Conservation (phyloP, 2,888 invertebrate species). For the Diachrysia chrysitis region DNA sequence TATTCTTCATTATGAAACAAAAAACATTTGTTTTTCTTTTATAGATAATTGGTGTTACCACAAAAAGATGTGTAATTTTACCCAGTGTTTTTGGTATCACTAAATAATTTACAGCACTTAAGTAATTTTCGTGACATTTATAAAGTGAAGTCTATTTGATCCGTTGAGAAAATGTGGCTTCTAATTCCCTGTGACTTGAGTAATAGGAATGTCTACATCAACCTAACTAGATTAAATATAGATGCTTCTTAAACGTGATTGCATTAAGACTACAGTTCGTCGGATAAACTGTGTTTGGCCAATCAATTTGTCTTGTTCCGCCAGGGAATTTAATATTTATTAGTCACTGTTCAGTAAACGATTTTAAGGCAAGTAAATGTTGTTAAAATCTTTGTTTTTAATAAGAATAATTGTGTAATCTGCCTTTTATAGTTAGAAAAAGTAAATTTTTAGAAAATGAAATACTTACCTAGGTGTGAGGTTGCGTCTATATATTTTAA, state of each 20-base stretch:
- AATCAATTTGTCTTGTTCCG: constrained; percentile 33
- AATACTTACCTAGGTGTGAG: neutral
- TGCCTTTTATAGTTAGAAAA: neutral
- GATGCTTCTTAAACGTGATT: constrained; percentile 10
- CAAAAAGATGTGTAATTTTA: neutral
- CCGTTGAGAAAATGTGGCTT: neutral
- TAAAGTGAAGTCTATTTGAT: neutral
- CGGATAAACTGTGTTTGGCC: constrained; percentile 30
- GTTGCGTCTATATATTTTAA: neutral
- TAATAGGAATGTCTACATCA: constrained; percentile 7
- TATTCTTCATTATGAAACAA: neutral
- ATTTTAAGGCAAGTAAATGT: neutral
- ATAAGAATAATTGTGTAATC: neutral
- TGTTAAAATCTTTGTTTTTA: neutral
- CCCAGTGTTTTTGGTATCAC: neutral
- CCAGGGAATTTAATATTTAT: constrained; percentile 34
- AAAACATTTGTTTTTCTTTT: neutral
- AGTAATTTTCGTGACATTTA: neutral
- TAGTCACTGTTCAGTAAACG: constrained; percentile 18
- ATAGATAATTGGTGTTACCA: no score
- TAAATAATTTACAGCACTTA: neutral
- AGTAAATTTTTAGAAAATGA: neutral
- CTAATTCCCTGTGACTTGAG: neutral
- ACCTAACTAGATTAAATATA: neutral
- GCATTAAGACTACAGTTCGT: constrained; percentile 7